Percentiles rank a stretch among this genome's conserved stretches.
These are phyloP conservation scores for Chamaea fasciata DNA, from an alignment of 2,113 vertebrate genomes.

Conservation along the genomic window DNA sequence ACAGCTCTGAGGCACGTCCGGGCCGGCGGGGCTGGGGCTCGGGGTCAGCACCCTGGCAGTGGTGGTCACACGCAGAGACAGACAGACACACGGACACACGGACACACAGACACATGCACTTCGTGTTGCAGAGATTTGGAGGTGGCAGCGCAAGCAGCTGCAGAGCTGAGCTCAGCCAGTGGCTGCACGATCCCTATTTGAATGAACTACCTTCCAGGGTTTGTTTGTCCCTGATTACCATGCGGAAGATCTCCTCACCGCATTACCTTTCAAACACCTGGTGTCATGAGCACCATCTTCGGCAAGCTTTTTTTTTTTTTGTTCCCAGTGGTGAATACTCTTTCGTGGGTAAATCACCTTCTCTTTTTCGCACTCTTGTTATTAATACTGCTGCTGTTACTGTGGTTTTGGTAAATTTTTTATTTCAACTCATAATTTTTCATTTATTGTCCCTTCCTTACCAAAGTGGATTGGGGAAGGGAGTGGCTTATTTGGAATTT, in stretches of 20 bases:
- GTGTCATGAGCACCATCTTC: rapidly evolving
- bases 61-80: neutral
- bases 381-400: neutral
- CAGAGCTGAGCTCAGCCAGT: neutral
- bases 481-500: neutral
- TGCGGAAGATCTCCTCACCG: neutral
- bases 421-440: neutral
- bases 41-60: no score
- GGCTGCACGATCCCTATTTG: rapidly evolving
- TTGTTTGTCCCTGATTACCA: neutral
- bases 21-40: neutral
- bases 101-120: no score
- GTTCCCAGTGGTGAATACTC: neutral
- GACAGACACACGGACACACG: no score
- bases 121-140: neutral
- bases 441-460: neutral
- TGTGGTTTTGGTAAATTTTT: neutral
- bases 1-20: neutral
- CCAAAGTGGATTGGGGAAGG: neutral
- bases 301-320: neutral
- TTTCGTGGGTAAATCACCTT: neutral
- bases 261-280: neutral
- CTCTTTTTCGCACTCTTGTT: neutral
- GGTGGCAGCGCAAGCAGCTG: no score
- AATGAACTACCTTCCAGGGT: neutral